These are phyloP conservation scores for Lomographa bimaculata DNA, from an alignment of 2,888 invertebrate species.

Conservation along the genomic window DNA sequence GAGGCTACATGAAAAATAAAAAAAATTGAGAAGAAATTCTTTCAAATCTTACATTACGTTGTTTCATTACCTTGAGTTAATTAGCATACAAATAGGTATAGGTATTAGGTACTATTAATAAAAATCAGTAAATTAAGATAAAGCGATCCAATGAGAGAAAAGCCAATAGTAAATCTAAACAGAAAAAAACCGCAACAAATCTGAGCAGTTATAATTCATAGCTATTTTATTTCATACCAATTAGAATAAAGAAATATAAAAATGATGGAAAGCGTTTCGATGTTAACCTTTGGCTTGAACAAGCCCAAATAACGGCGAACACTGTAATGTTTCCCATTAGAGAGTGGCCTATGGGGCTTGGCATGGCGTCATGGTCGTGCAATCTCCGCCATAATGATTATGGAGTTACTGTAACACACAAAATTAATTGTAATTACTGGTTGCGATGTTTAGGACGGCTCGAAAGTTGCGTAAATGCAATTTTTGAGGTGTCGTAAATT, in stretches of 20 bases:
- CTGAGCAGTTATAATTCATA: no score
- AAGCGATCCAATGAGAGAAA: no score
- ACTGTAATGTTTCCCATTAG: slow-evolving; percentile 37
- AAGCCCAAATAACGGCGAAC: slow-evolving; percentile 30
- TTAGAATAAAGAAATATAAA: no score
- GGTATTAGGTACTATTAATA: no score
- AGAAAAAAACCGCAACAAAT: no score
- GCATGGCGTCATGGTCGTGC: slow-evolving; percentile 51
- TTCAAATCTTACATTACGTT: slow-evolving; percentile 39
- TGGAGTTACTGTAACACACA: slow-evolving; percentile 51
- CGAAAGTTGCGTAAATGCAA: slow-evolving; percentile 18
- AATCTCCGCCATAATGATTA: slow-evolving; percentile 55
- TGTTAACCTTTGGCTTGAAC: slow-evolving; percentile 30
- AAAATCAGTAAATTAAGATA: no score
- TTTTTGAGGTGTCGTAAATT: no score
- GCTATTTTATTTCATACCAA: no score
- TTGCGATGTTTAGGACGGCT: slow-evolving; percentile 30
- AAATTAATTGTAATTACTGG: slow-evolving; percentile 69
- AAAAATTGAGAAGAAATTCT: slow-evolving; percentile 46
- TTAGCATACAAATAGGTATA: no score
- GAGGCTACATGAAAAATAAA: slow-evolving; percentile 67
- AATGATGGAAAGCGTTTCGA: slow-evolving; percentile 28
- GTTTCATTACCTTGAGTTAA: slow-evolving; percentile 45
- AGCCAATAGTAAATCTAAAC: no score
- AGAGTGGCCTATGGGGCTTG: slow-evolving; percentile 43